Evolutionary conservation across 1,140 invertebrate species (phyloP), one percentile per base, ranked within the genome.

Genomic region (Frieseomelitta varia): DNA sequence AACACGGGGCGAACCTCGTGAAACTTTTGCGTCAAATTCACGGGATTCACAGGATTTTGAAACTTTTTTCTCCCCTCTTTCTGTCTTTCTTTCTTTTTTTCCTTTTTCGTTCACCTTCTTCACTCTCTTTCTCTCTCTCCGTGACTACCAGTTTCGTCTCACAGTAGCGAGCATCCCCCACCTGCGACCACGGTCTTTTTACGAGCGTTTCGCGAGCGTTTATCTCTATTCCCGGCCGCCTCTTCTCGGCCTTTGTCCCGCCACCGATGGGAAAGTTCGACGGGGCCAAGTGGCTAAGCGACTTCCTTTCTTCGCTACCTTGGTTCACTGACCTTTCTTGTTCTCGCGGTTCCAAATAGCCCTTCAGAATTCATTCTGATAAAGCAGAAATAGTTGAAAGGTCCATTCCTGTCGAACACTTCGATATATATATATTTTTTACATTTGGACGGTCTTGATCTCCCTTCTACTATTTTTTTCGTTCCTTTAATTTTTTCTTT

Each of bases 211-310:
- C 73, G 79, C 82, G 82, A 85, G 58, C 84, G 79, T 88, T 86
- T 85, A 86, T 85, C 82, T 88, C 78, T 69, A 80, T 88, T 87
- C 79, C 61, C 72, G 10, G 58, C 27, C 77, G 83, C 63, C 79
- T 81, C 86, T 88, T 86, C 90, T 27, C 76, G 84, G 81, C 76
- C 91, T 91, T 90, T 90, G 87, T 86, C 58, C 30, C 17, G 47
- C 24, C 84, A 79, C 78, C 85, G 88, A 92, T 93, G 92, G 86
- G 90, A 93, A 92, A 88, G 78, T 81, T 81, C 74, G 83, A 76
- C 55, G 39, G 63, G 67, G 63, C 76, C 75, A 85, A 90, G 73
- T 90, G 90, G 87, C 81, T 89, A 80, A 87, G 86, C 91, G 90
- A 93, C 90, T 93, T 92, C 89, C 88, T 84, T 85, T 85, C 81